Evolutionary conservation across 2,113 vertebrate genomes (phyloP), one percentile per base, ranked within the genome.

Genomic region (Coturnix japonica): DNA sequence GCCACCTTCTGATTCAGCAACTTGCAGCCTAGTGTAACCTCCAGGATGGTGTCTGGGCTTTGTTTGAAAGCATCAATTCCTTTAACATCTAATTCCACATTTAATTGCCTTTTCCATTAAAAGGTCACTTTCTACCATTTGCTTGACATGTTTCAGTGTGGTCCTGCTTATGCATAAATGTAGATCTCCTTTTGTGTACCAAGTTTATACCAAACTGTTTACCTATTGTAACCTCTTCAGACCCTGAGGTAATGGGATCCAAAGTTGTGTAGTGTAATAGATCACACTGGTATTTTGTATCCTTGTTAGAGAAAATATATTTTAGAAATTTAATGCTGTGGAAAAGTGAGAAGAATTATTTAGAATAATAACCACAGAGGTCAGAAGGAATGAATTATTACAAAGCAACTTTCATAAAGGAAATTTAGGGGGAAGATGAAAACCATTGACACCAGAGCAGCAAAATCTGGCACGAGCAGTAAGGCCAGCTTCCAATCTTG

Each of bases 31-130:
- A 46, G n/a, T 3, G 0, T 9, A 51, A 44, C n/a, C 43, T 16
- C 51, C n/a, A 66, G 43, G 51, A 23, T 0, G 1, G 2, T 59
- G 44, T 4, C 37, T 21, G 26, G 33, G 30, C 46, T 53, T 67
- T 26, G 20, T 7, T 33, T 49, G 43, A 65, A 44, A 76, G 44
- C n/a, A 76, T 18, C 37, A 8, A 21, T 18, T 57, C 19, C 16
- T 46, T 0, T 6, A 53, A 26, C 23, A 17, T 13, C 26, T 39
- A 4, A 28, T 28, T 53, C 13, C 71, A 13, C 1, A 23, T 20
- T 46, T 53, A 60, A 49, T 6, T 33, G 31, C 41, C 35, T 56
- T 49, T 37, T 37, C 69, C 41, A n/a, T 21, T 28, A 7, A 41
- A 47, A 43, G 33, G 25, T 22, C 33, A 25, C 30, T 64, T 14